Conservation (phyloP, 2,113 vertebrate species). For the Menura novaehollandiae region DNA sequence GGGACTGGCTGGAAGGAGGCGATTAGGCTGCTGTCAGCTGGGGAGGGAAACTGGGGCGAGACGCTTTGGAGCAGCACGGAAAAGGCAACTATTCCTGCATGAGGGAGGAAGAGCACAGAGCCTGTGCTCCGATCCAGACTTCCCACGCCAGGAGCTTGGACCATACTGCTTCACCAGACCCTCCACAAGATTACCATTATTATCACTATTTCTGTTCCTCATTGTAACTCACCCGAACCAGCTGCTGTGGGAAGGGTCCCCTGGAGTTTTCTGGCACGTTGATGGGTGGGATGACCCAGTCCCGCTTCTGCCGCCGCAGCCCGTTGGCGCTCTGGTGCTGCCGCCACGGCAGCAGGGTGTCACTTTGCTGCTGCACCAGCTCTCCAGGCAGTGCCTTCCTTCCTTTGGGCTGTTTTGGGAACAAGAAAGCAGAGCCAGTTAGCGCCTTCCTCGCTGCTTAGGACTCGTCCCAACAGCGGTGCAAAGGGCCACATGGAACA, state of each 20-base stretch:
- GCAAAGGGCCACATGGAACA: neutral
- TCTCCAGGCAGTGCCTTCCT: conserved; percentile 57
- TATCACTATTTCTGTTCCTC: neutral
- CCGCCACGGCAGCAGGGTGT: conserved; percentile 77
- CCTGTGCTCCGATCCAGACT: neutral
- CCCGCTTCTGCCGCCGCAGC: conserved; percentile 87
- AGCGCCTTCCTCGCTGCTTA: neutral
- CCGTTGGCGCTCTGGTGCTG: conserved; percentile 68
- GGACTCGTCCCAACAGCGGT: neutral
- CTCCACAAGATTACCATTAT: no score
- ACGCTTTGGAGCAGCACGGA: neutral
- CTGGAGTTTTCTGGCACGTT: conserved; percentile 95
- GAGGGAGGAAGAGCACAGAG: neutral
- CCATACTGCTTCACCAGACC: neutral
- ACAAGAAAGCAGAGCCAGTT: neutral
- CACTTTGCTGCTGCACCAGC: conserved; percentile 56
- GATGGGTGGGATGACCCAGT: conserved; percentile 98
- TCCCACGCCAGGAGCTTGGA: neutral
- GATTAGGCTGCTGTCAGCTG: conserved; percentile 8
- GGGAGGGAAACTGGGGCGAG: neutral
- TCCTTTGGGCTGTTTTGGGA: conserved; percentile 42
- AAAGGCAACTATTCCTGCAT: neutral
- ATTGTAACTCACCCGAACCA: conserved; percentile 87
- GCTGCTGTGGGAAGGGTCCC: conserved; percentile 94
- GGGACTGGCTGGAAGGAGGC: conserved; percentile 31